Percentiles rank a stretch among this genome's conserved stretches.
These are phyloP conservation scores for Lepilemur ruficaudatus DNA, from an alignment of 2,797 vertebrate genomes.

Conservation along the genomic window DNA sequence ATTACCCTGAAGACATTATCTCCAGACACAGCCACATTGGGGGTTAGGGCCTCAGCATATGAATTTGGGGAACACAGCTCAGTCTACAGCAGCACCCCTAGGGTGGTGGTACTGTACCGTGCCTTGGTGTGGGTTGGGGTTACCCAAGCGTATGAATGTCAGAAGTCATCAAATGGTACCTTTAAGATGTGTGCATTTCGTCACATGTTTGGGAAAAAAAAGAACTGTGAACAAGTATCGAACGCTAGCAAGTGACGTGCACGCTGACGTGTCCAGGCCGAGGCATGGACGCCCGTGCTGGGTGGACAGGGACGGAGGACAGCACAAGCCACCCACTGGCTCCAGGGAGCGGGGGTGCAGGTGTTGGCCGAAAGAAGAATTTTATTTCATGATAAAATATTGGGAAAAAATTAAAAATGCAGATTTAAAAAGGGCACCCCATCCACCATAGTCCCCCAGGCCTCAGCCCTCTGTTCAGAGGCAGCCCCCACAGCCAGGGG, in stretches of 20 bases:
- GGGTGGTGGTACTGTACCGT: not conserved
- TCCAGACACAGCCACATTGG: not conserved
- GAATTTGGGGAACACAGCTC: not conserved
- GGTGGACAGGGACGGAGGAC: no score
- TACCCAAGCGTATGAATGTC: not conserved
- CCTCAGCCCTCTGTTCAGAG: not conserved
- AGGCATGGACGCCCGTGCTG: not conserved
- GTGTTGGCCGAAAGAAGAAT: not conserved
- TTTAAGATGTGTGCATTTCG: not conserved
- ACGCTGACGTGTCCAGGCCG: not conserved
- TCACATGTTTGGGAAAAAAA: not conserved
- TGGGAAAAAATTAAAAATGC: not conserved
- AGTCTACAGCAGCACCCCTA: not conserved
- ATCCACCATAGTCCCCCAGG: not conserved
- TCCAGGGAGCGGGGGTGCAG: accelerated
- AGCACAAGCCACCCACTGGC: no score
- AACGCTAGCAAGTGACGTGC: accelerated
- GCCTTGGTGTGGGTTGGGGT: no score
- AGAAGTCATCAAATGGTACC: not conserved
- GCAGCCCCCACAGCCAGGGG: not conserved
- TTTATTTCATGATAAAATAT: not conserved
- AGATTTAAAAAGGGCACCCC: not conserved
- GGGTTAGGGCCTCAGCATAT: not conserved
- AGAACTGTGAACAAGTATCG: no score
- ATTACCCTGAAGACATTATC: not conserved